Evolutionary conservation across 2,888 invertebrate species (phyloP), one percentile per base, ranked within the genome.

Genomic region (Epinotia ramella): DNA sequence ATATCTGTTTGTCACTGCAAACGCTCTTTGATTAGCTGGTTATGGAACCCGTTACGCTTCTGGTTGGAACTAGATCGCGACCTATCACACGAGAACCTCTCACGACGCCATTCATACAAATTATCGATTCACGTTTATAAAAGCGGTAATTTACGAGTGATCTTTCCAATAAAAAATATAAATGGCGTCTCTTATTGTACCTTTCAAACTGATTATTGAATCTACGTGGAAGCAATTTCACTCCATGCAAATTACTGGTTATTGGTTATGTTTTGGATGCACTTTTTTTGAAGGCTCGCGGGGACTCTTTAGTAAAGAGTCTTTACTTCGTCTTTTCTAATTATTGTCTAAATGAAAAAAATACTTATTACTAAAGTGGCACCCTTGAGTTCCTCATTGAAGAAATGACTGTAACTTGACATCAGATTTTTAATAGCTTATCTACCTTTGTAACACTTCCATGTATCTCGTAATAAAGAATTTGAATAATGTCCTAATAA

Each of bases 81-180:
- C 81, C 81, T 84, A 81, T 84, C 81, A 85, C 87, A 89, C 90
- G 92, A 87, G 92, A 92, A 89, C 80, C 82, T 88, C 91, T 89
- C 90, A 92, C 91, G 91, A 92, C 91, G 91, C 83, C 82, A 84
- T 85, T 83, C 79, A 86, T 86, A 86, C 57, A 33, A 28, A 64
- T 60, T 71, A 75, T 75, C 40, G 70, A 65, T 74, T 69, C 59
- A 59, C 20, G 57, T 40, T 20, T 59, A 16, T 68, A 59, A 44
- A 46, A 69, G 46, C 46, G 46, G 59, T 33, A 12, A 60, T 69
- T 46, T 69, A 13, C 12, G 16, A 16, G 24, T 33, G 18, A 49
- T 12, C n/a, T 49, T 60, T 60, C 24, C 59, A 60, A 60, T 60
- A n/a, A 53, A 24, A 28, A 60, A 60, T 24, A 20, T 12, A 16